Base-by-base conservation (phyloP, 2,888 invertebrate genomes). In the Plebejus anna region DNA sequence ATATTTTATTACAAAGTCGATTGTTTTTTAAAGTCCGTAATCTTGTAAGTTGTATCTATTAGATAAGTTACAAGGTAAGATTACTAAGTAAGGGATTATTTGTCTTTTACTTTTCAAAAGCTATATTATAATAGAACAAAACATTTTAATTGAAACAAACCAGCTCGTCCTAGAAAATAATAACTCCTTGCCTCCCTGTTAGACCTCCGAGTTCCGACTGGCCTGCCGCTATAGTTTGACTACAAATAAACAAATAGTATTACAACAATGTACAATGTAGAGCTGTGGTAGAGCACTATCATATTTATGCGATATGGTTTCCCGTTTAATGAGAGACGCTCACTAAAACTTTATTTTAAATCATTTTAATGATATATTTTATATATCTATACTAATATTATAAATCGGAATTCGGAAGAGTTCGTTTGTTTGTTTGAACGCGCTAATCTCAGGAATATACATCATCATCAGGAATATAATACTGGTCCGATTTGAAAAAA, bases 121-220 rank as follows among this genome's bases (percentile, higher is more conserved):
- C 1, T 32, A 32, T 32, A 32, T 4, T 36, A 47, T 47, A 55
- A 55, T 16, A 4, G 4, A 55, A 55, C 4, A 16, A 1, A 55
- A 55, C 16, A 4, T 51, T 13, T 51, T 51, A 13, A 51, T 55
- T 16, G 16, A 55, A 16, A 16, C 16, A 16, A 55, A 16, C 16
- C 4, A 55, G 16, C 9, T 22, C 4, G 32, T 66, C 66, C 66
- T 16, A 66, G 16, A 11, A 66, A 11, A 66, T 66, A 32, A 36
- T 32, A 2, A 72, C 36, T 11, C 1, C 11, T 55, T 42, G 73
- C 55, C 75, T 70, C 9, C 16, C 28, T 77, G 32, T 79, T 81
- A 71, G 79, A 85, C 87, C 88, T 86, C 86, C 86, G 85, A 86
- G 87, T 82, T 86, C 86, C 86, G 85, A 86, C 87, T 82, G 87